Evolutionary conservation across 2,797 vertebrate genomes (phyloP).

Genomic region (Hoplostethus atlanticus): DNA sequence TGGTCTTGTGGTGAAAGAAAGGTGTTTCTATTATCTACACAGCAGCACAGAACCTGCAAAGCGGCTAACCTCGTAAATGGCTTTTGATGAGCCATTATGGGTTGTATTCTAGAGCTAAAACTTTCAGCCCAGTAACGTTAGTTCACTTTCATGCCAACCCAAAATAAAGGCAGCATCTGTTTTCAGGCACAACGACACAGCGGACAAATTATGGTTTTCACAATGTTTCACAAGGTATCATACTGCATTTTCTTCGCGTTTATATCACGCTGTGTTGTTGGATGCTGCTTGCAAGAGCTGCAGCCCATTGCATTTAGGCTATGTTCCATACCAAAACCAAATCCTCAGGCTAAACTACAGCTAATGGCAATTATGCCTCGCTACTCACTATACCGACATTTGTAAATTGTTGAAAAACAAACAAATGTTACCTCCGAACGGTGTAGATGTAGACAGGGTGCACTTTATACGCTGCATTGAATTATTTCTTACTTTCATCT

Average conservation of each 20-base stretch:
- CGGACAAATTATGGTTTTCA: conserved; percentile 8
- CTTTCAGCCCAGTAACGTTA: conserved; percentile 71
- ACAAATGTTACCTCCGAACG: conserved; percentile 76
- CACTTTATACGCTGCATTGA: conserved; percentile 81
- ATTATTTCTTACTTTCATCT: conserved; percentile 87
- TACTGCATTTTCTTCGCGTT: conserved; percentile 56
- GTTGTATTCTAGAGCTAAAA: conserved; percentile 74
- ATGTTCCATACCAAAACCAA: conserved; percentile 81
- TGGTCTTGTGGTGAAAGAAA: conserved; percentile 27
- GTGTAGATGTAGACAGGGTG: conserved; percentile 68
- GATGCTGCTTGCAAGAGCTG: conserved; percentile 85
- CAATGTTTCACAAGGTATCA: conserved; percentile 14
- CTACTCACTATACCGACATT: conserved; percentile 22
- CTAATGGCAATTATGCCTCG: conserved; percentile 53
- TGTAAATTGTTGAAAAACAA: conserved; percentile 44
- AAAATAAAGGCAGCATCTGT: conserved; percentile 43
- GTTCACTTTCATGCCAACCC: conserved; percentile 60
- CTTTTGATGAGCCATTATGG: conserved; percentile 62
- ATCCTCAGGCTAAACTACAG: conserved; percentile 76
- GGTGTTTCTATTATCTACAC: conserved; percentile 20
- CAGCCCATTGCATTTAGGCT: conserved; percentile 83
- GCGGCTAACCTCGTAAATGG: conserved; percentile 48
- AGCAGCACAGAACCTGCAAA: conserved; percentile 50
- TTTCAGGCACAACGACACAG: conserved; percentile 25
- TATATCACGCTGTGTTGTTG: conserved; percentile 80